Conservation (phyloP, 2,797 vertebrate genomes). For the Hydrophis major region DNA sequence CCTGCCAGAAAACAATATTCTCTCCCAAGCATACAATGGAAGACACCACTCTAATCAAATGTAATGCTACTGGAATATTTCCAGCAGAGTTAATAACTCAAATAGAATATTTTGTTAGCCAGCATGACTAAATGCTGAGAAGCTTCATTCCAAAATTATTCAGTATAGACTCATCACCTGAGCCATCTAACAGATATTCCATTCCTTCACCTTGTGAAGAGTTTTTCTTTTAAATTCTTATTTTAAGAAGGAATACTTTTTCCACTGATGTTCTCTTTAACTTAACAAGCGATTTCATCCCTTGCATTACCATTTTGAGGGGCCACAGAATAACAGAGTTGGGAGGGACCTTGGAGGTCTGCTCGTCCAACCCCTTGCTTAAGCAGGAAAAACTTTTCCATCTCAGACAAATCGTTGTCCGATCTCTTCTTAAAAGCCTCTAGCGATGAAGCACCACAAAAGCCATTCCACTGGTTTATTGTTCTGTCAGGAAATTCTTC, state of each 20-base stretch:
- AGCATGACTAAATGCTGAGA: background rate
- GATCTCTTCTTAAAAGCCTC: no score
- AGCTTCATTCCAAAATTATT: background rate
- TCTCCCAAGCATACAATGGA: background rate
- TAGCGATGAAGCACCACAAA: no score
- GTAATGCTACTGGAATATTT: constrained; percentile 17
- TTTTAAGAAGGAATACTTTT: background rate
- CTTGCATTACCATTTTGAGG: background rate
- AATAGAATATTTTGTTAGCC: background rate
- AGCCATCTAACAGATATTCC: background rate
- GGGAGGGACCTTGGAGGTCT: no score
- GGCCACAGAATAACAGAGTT: background rate
- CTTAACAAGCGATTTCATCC: background rate
- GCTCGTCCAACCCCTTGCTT: no score
- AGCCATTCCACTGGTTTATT: no score
- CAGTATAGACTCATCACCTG: background rate
- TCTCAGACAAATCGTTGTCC: no score
- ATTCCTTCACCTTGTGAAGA: background rate
- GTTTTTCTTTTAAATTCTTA: background rate
- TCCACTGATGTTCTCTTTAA: background rate
- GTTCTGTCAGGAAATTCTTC: no score
- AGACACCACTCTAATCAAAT: constrained; percentile 11
- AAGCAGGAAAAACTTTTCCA: no score
- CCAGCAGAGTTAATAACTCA: constrained; percentile 28
- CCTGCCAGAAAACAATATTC: constrained; percentile 25